These are phyloP conservation scores for Polymixis lichenea DNA, from an alignment of 2,888 invertebrate genomes.

Conservation along the genomic window DNA sequence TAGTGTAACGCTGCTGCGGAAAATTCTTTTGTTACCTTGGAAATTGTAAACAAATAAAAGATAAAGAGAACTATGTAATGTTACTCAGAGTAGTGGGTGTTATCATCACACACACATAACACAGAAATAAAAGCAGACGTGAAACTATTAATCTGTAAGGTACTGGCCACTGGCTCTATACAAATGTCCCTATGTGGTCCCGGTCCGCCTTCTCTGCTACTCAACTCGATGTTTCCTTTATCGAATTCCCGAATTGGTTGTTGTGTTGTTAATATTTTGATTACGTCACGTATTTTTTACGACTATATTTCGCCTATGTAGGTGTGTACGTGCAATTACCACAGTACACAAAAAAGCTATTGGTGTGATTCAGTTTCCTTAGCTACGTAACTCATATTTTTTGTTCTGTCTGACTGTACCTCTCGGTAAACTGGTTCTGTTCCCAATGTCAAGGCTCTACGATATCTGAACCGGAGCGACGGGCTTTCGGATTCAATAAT, in stretches of 20 bases:
- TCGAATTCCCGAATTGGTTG: slow-evolving; percentile 31
- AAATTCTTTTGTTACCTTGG: slow-evolving; percentile 11
- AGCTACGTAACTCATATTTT: slow-evolving; percentile 72
- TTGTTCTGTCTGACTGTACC: slow-evolving; percentile 57
- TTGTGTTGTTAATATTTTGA: slow-evolving; percentile 22
- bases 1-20: not conserved
- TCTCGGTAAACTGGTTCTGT: slow-evolving; percentile 70
- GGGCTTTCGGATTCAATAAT: slow-evolving; percentile 23
- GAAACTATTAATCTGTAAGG: not conserved
- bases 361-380: slow-evolving; percentile 71
- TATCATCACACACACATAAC: slow-evolving; percentile 15
- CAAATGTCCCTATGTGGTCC: slow-evolving; percentile 12
- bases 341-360: slow-evolving; percentile 52
- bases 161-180: slow-evolving; percentile 2
- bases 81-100: not conserved
- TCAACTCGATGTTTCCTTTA: slow-evolving; percentile 17
- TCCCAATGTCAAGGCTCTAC: slow-evolving; percentile 78
- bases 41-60: slow-evolving; percentile 19
- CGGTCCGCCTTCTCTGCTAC: slow-evolving; percentile 10
- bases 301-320: slow-evolving; percentile 34
- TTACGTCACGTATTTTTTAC: slow-evolving; percentile 44
- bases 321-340: slow-evolving; percentile 44
- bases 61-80: not conserved
- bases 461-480: slow-evolving; percentile 47
- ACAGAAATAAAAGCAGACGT: slow-evolving; percentile 1